Base-by-base conservation (phyloP, 2,888 invertebrate genomes). In the Zygothrica quintamaculata region DNA sequence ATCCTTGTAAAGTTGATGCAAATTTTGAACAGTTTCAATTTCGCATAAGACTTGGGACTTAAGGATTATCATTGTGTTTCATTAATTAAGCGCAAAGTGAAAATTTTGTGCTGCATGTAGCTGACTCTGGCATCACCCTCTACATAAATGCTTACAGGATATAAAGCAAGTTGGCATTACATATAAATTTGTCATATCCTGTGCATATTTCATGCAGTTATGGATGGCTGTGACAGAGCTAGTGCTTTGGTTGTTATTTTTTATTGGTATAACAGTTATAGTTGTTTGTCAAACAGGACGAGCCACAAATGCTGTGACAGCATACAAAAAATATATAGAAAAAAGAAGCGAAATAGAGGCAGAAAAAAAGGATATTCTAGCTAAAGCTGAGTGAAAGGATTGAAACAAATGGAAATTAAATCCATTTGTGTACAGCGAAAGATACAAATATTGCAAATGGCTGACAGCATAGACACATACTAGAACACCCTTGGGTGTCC, bases 291-390 rank as follows among this genome's bases (percentile, higher is more conserved):
- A 62, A 60, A 62, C 44, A 50, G 44, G 16, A 29, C 34, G 58
- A 47, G 46, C 51, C 57, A 42, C 62, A 64, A 59, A 64, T 46
- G 44, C 44, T 58, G 58, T 62, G 51, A 58, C 61, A 57, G 57
- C 26, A 57, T 8, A 62, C 50, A 50, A 62, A 62, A 57, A 62
- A 48, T 26, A 61, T 48, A 43, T 48, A 61, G 48, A 61, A 18
- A 13, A 39, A 29, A 34, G 26, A n/a, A n/a, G n/a, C n/a, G n/a
- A n/a, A 22, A 22, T 22, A 22, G 2, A 22, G 18, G 5, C 2
- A 22, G 18, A 22, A 22, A 22, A 22, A 22, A 22, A 22, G 18
- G 18, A n/a, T n/a, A n/a, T n/a, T n/a, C n/a, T n/a, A n/a, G n/a
- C n/a, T n/a, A n/a, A n/a, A n/a, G n/a, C n/a, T n/a, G n/a, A n/a